Base-by-base conservation (phyloP, 1,140 invertebrate genomes). In the Bemisia tabaci region DNA sequence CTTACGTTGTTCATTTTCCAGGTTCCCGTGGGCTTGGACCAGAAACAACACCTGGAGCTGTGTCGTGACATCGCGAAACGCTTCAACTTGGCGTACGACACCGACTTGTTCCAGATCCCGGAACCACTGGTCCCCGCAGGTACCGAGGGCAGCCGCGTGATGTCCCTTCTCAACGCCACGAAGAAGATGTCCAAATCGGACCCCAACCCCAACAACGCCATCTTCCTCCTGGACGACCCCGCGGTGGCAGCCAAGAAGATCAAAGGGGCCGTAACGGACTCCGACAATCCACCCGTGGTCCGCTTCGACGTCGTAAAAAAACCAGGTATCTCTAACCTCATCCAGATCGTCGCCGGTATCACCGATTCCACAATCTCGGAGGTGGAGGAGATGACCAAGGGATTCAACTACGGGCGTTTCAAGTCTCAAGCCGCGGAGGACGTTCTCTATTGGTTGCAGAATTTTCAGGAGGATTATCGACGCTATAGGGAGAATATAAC, bases 41-140 rank as follows among this genome's bases (percentile, higher is more conserved):
- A 68, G 62, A 65, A 66, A 61, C 67, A 68, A 33, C 67, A 68
- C 66, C 26, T 68, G 24, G 67, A 68, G 59, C 60, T 68, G 12
- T 21, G 22, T 0, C 1, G 48, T 33, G 26, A 65, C 26, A 48
- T 68, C 26, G 67, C 64, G 17, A 1, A 11, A 61, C 22, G 23
- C 33, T 68, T 68, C 58, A 68, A 68, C 26, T n/a, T n/a, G n/a
- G n/a, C n/a, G n/a, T n/a, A n/a, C n/a, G n/a, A n/a, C n/a, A 25
- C 12, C 12, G 26, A 63, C 12, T 21, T 63, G 22, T 63, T 63
- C 11, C 17, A 9, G 12, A 1, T 33, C 1, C 62, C 62, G 12
- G n/a, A 9, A 21, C 1, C n/a, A 12, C 27, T 63, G 27, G 1
- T 26, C 2, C n/a, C n/a, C n/a, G n/a, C n/a, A n/a, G n/a, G n/a